Conservation (phyloP, 1,140 invertebrate species). For the Telenomus remus region DNA sequence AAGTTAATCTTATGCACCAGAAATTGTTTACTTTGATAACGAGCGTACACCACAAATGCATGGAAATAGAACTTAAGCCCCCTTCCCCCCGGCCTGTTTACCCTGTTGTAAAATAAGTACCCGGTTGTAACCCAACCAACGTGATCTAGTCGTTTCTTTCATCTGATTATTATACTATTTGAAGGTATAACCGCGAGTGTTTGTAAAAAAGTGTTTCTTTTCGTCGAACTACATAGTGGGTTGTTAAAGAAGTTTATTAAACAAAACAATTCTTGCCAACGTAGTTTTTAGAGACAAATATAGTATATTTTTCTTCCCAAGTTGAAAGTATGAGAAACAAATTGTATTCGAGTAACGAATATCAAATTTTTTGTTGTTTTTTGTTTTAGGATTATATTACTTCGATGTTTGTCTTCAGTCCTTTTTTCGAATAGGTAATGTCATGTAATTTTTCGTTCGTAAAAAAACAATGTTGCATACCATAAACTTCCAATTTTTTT, state of each 20-base stretch:
- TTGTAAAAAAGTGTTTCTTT: slow-evolving; percentile 8
- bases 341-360: background rate
- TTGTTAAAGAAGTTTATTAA: slow-evolving; percentile 10
- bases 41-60: slow-evolving; percentile 3
- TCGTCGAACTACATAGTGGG: slow-evolving; percentile 16
- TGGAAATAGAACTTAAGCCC: slow-evolving; percentile 52
- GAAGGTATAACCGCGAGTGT: slow-evolving; percentile 16
- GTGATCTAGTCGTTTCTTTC: slow-evolving; percentile 71
- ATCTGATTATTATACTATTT: no score
- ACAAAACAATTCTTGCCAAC: background rate
- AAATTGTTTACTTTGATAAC: slow-evolving; percentile 37
- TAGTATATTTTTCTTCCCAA: no score
- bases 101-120: slow-evolving; percentile 69
- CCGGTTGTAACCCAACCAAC: slow-evolving; percentile 68
- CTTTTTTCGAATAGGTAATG: no score
- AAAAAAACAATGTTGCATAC: slow-evolving; percentile 10
- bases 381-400: no score
- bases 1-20: slow-evolving; percentile 11
- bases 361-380: background rate
- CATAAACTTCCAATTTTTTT: slow-evolving; percentile 41
- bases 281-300: no score
- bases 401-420: no score
- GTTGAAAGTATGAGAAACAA: background rate
- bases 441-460: background rate
- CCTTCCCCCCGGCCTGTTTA: background rate